phyloP scores from a whole-genome alignment of 2,888 invertebrate species.

The Pseudococcus longispinus region DNA sequence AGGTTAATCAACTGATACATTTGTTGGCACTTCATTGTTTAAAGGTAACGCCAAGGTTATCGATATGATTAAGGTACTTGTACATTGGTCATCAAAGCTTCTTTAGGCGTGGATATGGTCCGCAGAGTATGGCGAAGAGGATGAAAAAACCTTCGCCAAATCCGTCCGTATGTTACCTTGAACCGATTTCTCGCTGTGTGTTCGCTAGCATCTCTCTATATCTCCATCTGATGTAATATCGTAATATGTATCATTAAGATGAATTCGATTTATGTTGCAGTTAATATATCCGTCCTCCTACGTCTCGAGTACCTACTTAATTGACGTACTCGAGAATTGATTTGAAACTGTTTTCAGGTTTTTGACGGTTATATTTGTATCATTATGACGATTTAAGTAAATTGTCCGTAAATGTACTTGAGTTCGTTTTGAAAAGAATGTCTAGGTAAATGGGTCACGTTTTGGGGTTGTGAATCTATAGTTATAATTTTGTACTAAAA shows the following conservation, averaged over 20 bases:
- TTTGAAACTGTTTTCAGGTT: too few relatives aligned
- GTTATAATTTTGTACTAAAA: too few relatives aligned
- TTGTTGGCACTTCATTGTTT: conserved; percentile 21
- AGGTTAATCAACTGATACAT: conserved; percentile 11
- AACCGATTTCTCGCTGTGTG: conserved; percentile 36
- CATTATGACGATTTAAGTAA: too few relatives aligned
- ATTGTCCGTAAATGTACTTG: too few relatives aligned
- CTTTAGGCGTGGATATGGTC: conserved; percentile 41
- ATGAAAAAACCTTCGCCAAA: conserved; percentile 45
- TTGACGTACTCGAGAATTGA: not conserved
- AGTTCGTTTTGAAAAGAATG: too few relatives aligned
- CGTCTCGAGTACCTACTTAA: not conserved
- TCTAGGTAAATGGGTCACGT: too few relatives aligned
- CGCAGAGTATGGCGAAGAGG: conserved; percentile 36
- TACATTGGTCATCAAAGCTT: conserved; percentile 36
- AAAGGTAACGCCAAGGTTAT: conserved; percentile 6
- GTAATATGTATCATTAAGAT: conserved; percentile 26
- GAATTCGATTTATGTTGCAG: conserved; percentile 22
- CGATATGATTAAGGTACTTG: conserved; percentile 22
- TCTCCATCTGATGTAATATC: conserved; percentile 1
- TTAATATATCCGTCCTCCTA: not conserved
- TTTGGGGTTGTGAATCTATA: too few relatives aligned
- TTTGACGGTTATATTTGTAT: too few relatives aligned
- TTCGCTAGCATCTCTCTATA: conserved; percentile 3
- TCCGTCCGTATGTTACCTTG: conserved; percentile 25